Base-by-base conservation (phyloP, 1,140 invertebrate species). In the Rhagoletis zephyria region DNA sequence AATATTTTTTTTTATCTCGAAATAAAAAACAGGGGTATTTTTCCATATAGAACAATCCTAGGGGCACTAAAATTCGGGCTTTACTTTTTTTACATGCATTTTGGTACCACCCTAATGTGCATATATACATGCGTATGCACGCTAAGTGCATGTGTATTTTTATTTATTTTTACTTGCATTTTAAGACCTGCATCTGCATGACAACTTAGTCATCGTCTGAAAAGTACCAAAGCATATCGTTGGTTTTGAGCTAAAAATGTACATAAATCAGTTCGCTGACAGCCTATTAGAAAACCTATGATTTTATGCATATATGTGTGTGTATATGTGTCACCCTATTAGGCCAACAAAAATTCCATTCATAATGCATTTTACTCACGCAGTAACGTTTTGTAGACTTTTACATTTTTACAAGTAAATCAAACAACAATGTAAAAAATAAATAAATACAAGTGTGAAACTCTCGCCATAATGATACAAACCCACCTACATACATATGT, bases 331-430 rank as follows among this genome's bases (percentile, higher is more conserved):
- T 77, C 42, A 16, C 74, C 30, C 74, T 81, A 81, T 56, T 81
- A 81, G 74, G n/a, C 48, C 42, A 81, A 81, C 74, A 81, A 56
- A 81, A 59, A 59, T 56, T 56, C 51, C 40, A 86, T 88, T 88
- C 88, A 91, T 91, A 91, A 91, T 91, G 91, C 91, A 91, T 91
- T 92, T 91, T 85, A 89, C 90, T 89, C 91, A 91, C 91, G 91
- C 91, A 91, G 89, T 91, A 90, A 91, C 91, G 91, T 92, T 91
- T 91, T 91, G 91, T 91, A 91, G 90, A 90, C 91, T 91, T 87
- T 81, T 81, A 81, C 16, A 56, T 74, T 67, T 42, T 67, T 42
- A 59, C n/a, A 30, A 81, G 64, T n/a, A 16, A 81, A 81, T 56
- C 14, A 56, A 5, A 81, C 14, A 42, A 51, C 40, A 81, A 48